A percentile compares a stretch with the other conserved stretches of the same genome.
phyloP scores from a whole-genome alignment of 2,113 vertebrate species.

The Picathartes gymnocephalus region DNA sequence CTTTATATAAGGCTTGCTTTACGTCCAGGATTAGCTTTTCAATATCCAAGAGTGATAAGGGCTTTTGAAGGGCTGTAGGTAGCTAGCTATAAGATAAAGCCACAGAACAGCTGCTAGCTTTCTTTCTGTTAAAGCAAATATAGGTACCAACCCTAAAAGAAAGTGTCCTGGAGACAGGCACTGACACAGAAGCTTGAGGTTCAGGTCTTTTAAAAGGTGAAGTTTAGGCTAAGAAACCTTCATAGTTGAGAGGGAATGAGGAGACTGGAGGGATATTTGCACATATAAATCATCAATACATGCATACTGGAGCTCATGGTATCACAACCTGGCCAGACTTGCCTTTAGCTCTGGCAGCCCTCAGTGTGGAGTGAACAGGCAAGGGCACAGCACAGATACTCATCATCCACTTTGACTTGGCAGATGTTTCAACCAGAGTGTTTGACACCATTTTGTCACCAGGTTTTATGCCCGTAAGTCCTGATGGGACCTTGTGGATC shows the following conservation, averaged over 20 bases:
- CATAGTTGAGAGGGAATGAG: neutral
- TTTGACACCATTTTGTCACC: neutral
- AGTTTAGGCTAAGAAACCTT: neutral
- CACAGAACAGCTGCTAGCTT: neutral
- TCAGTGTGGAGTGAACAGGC: neutral
- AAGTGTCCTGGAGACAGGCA: neutral
- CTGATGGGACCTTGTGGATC: neutral
- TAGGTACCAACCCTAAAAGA: neutral
- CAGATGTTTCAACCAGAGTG: neutral
- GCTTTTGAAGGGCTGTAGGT: conserved; percentile 1
- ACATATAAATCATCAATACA: neutral
- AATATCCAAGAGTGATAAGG: neutral
- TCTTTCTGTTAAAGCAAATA: neutral
- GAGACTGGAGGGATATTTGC: neutral
- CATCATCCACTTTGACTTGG: neutral
- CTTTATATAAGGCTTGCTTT: conserved; percentile 37
- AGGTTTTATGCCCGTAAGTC: neutral
- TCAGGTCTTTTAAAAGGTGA: neutral
- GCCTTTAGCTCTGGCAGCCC: neutral
- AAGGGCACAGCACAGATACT: neutral
- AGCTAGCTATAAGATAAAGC: conserved; percentile 1
- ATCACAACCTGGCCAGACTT: neutral
- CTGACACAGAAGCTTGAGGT: neutral
- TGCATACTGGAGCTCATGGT: neutral
- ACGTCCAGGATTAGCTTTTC: conserved; percentile 47